Evolutionary conservation across 2,113 vertebrate species (phyloP).

Genomic region (Sturnira hondurensis): DNA sequence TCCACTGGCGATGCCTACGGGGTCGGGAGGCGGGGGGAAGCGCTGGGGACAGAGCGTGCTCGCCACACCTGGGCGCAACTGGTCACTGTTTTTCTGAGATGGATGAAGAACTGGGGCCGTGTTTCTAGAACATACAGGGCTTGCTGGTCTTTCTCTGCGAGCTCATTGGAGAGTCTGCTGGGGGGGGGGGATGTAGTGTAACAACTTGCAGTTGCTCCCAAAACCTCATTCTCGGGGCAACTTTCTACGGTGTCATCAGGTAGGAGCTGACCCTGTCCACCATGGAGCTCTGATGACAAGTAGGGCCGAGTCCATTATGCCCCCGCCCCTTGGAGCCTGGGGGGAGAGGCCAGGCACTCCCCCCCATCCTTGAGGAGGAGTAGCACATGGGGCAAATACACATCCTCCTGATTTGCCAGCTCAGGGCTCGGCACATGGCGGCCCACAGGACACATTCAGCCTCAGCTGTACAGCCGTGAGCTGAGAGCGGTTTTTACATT

Average conservation of each 20-base stretch:
- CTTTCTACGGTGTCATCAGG: background rate
- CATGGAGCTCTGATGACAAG: background rate
- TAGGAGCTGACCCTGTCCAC: background rate
- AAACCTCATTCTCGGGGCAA: background rate
- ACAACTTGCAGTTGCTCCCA: background rate
- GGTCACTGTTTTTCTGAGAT: background rate
- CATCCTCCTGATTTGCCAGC: background rate
- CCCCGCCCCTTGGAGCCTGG: background rate
- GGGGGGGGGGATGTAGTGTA: background rate
- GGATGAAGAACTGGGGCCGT: background rate
- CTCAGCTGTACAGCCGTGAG: background rate
- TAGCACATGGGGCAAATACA: no score
- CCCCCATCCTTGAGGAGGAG: background rate
- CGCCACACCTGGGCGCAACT: no score
- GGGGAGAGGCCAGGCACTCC: background rate
- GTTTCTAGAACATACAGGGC: background rate
- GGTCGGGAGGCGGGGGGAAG: accelerated
- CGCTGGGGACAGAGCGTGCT: background rate
- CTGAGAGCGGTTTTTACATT: background rate
- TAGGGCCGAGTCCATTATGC: no score
- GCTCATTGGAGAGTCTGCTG: background rate
- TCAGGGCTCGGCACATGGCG: background rate
- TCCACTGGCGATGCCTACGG: background rate
- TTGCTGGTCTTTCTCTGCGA: background rate
- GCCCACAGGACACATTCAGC: background rate